Evolutionary conservation across 1,140 invertebrate genomes (phyloP).

Genomic region (Dryas iulia): DNA sequence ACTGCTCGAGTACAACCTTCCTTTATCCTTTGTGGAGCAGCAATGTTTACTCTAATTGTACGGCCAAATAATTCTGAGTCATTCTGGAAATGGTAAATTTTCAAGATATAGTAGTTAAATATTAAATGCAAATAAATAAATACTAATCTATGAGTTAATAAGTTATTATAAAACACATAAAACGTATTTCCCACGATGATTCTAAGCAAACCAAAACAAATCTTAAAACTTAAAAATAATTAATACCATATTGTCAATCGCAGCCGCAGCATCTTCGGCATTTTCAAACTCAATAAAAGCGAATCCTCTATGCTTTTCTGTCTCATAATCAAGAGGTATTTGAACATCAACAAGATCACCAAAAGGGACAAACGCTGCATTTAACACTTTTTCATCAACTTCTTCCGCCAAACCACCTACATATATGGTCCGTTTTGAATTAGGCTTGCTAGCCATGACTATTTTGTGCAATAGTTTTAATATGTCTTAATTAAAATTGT

Average conservation of each 20-base stretch:
- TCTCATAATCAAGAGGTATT: constrained; percentile 99
- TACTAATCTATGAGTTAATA: no score
- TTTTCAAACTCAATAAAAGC: constrained; percentile 99
- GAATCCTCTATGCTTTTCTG: constrained; percentile 97
- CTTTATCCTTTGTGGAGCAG: constrained; percentile 97
- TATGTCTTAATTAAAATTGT: background rate
- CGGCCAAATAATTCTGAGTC: constrained; percentile 98
- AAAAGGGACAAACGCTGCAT: constrained; percentile 98
- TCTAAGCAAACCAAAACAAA: background rate
- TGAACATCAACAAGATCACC: constrained; percentile 98
- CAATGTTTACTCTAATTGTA: constrained; percentile 98
- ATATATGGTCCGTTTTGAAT: constrained; percentile 89
- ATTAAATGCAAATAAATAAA: background rate
- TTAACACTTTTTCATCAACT: constrained; percentile 97
- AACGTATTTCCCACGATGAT: background rate
- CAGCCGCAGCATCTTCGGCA: constrained; percentile 95
- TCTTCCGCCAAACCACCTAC: constrained; percentile 97
- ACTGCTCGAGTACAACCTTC: constrained; percentile 96
- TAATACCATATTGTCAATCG: constrained; percentile 99
- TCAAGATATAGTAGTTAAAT: background rate
- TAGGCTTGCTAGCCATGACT: constrained; percentile 78
- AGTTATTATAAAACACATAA: background rate
- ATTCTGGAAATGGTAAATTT: constrained; percentile 85
- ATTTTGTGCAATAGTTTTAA: background rate
- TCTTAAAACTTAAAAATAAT: background rate